These are phyloP conservation scores for Chionis minor DNA, from an alignment of 2,113 vertebrate genomes.

Conservation along the genomic window DNA sequence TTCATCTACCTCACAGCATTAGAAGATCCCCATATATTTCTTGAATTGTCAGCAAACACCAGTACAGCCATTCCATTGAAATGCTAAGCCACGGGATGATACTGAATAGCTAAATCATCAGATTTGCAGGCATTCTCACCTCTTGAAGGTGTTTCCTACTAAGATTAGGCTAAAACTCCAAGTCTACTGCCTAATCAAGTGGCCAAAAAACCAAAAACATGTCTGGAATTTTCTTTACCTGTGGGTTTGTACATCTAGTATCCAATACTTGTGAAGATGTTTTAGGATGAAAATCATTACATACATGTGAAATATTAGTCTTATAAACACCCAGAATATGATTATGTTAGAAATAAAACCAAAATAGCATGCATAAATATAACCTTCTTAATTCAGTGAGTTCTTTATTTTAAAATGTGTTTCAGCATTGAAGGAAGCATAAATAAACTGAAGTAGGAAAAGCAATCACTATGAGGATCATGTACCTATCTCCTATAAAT, in stretches of 20 bases:
- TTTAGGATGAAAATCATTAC: neutral
- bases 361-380: neutral
- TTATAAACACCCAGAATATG: fast-evolving
- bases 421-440: neutral
- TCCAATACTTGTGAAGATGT: neutral
- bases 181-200: neutral
- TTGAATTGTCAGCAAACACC: neutral
- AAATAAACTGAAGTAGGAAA: neutral
- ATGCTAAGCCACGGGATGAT: neutral
- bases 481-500: neutral
- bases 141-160: neutral
- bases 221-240: neutral
- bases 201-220: neutral
- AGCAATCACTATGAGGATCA: neutral
- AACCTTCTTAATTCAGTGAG: neutral
- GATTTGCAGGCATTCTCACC: neutral
- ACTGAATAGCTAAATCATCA: neutral
- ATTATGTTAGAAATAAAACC: neutral
- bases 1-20: neutral
- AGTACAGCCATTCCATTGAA: neutral
- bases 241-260: fast-evolving
- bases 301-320: neutral
- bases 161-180: neutral
- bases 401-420: neutral
- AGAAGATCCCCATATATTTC: neutral